These are phyloP conservation scores for Paralichthys olivaceus DNA, from an alignment of 2,113 vertebrate species.

Conservation along the genomic window DNA sequence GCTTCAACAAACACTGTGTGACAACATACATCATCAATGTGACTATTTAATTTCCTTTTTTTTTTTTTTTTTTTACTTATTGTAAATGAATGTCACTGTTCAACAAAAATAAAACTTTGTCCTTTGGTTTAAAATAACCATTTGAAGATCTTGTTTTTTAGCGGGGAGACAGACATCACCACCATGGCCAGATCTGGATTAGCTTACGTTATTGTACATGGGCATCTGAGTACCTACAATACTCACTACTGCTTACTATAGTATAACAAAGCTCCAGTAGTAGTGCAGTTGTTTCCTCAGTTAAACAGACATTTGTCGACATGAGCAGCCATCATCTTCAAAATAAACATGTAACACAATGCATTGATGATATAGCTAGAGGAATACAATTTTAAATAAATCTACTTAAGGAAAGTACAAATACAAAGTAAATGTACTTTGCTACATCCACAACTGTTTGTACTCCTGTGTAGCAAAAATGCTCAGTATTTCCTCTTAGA, in stretches of 20 bases:
- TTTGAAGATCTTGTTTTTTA: not conserved
- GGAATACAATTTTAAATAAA: too few relatives aligned
- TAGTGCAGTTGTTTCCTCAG: too few relatives aligned
- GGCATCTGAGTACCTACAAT: not conserved
- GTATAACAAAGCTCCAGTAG: not conserved
- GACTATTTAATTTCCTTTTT: not conserved
- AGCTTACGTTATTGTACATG: not conserved
- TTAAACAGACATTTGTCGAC: too few relatives aligned
- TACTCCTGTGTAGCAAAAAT: too few relatives aligned
- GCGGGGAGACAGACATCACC: not conserved
- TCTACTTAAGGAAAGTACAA: too few relatives aligned
- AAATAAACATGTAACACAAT: too few relatives aligned
- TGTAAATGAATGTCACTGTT: slow-evolving; percentile 63
- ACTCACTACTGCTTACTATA: not conserved
- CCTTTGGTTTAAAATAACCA: slow-evolving; percentile 52
- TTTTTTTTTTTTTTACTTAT: slow-evolving; percentile 27
- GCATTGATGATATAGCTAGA: too few relatives aligned
- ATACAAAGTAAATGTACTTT: too few relatives aligned
- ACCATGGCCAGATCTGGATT: not conserved
- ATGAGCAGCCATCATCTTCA: too few relatives aligned
- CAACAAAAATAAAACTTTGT: slow-evolving; percentile 65
- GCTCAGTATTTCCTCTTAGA: too few relatives aligned
- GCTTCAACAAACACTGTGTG: slow-evolving; percentile 21
- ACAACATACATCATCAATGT: slow-evolving; percentile 33
- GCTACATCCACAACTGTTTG: too few relatives aligned